Conservation (phyloP, 2,797 vertebrate genomes). For the Peromyscus aztecus region DNA sequence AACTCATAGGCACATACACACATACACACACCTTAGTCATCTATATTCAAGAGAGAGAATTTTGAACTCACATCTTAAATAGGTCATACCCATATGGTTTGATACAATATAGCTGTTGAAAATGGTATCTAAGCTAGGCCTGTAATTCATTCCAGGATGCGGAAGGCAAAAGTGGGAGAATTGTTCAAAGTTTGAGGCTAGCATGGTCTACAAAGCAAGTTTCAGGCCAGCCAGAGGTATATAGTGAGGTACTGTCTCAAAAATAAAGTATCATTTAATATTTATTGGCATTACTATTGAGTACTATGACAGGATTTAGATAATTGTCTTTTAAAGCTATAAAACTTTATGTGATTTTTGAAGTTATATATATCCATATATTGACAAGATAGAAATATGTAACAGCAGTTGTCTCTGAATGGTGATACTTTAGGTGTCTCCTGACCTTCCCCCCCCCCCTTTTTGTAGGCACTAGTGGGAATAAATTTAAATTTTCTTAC, state of each 20-base stretch:
- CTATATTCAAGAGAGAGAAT: not conserved
- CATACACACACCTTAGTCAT: not conserved
- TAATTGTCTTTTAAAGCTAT: not conserved
- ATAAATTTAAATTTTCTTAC: conserved; percentile 51
- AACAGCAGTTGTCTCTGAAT: conserved; percentile 12
- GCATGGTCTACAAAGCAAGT: not conserved
- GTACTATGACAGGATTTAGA: not conserved
- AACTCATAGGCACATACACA: not conserved
- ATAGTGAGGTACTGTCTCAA: not conserved
- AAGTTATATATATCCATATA: not conserved
- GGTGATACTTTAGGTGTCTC: not conserved
- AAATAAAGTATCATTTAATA: not conserved
- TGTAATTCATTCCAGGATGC: not conserved
- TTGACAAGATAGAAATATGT: conserved; percentile 21
- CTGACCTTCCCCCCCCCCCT: not conserved
- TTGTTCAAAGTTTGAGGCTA: not conserved
- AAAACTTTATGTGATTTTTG: not conserved
- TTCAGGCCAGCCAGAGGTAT: not conserved
- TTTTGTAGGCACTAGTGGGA: not conserved
- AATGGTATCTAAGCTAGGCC: not conserved
- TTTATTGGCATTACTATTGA: not conserved
- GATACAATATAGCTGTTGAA: not conserved
- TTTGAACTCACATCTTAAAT: not conserved
- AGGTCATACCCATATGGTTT: not conserved
- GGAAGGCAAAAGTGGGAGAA: not conserved